Conservation (phyloP, 35 echinoderm and acorn worm species). For the Antedon bifida region DNA sequence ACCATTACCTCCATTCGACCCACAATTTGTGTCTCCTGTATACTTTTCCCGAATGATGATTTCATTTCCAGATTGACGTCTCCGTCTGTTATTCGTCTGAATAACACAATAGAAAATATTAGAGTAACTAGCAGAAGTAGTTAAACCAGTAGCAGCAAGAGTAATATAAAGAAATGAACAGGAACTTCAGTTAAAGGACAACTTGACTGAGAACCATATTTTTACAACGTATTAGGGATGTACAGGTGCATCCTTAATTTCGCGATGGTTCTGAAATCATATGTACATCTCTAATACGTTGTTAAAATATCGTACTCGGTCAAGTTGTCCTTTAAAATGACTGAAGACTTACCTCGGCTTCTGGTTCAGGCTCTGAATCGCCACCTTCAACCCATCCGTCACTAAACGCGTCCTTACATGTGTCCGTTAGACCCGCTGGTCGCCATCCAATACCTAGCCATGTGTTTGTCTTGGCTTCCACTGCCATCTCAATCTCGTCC, state of each 20-base stretch:
- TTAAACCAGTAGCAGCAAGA: too few relatives aligned
- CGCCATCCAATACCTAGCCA: constrained; percentile 63
- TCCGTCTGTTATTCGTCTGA: not conserved
- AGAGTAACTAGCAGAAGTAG: not conserved
- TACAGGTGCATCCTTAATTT: too few relatives aligned
- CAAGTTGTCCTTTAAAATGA: too few relatives aligned
- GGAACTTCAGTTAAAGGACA: too few relatives aligned
- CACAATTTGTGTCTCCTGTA: not conserved
- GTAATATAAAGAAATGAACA: too few relatives aligned
- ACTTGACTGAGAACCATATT: too few relatives aligned
- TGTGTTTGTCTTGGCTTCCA: constrained; percentile 29
- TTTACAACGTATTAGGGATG: too few relatives aligned
- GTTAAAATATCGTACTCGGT: too few relatives aligned
- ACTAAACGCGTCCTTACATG: constrained; percentile 18
- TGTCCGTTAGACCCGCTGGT: constrained; percentile 33
- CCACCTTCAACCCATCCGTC: constrained; percentile 12
- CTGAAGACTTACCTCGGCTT: not conserved
- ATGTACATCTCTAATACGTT: too few relatives aligned
- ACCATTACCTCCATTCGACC: not conserved
- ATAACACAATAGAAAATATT: not conserved
- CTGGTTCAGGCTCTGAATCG: constrained; percentile 35
- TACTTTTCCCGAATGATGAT: not conserved
- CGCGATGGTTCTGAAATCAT: too few relatives aligned
- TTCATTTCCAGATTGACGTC: not conserved
- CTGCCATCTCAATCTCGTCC: constrained; percentile 51